Evolutionary conservation across 1,140 invertebrate genomes (phyloP).

Genomic region (Halesus radiatus): DNA sequence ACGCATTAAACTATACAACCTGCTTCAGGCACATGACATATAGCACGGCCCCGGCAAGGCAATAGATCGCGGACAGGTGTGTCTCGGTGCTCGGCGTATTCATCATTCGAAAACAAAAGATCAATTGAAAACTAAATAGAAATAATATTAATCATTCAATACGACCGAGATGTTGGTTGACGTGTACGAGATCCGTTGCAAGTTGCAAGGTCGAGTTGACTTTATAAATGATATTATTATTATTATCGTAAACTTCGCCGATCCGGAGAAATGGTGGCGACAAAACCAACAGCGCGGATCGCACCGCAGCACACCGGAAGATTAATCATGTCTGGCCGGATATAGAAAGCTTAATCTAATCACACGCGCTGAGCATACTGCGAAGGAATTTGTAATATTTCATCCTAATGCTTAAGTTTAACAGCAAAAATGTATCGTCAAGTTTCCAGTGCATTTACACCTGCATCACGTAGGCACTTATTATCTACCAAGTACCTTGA

Average conservation of each 20-base stretch:
- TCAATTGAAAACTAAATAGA: constrained; percentile 4
- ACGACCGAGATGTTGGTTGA: neutral
- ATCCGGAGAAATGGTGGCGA: neutral
- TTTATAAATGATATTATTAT: too few species aligned
- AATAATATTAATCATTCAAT: neutral
- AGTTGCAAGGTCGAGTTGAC: too few species aligned
- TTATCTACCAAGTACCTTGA: too few species aligned
- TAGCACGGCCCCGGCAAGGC: neutral
- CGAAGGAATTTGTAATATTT: too few species aligned
- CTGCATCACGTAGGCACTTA: too few species aligned
- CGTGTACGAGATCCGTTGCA: too few species aligned
- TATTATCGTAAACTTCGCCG: neutral
- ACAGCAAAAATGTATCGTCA: neutral
- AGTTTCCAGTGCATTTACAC: neutral
- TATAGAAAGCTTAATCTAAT: constrained; percentile 25
- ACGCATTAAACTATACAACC: neutral
- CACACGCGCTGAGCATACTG: neutral
- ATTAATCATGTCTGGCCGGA: constrained; percentile 18
- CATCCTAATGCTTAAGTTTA: too few species aligned
- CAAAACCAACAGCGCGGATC: neutral
- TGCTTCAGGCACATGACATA: neutral
- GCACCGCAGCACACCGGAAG: constrained; percentile 17
- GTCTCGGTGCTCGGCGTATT: neutral
- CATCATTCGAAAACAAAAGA: neutral
- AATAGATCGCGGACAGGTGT: constrained; percentile 2